These are phyloP conservation scores for Blastobasis lacticolella DNA, from an alignment of 2,888 invertebrate genomes.

Conservation along the genomic window DNA sequence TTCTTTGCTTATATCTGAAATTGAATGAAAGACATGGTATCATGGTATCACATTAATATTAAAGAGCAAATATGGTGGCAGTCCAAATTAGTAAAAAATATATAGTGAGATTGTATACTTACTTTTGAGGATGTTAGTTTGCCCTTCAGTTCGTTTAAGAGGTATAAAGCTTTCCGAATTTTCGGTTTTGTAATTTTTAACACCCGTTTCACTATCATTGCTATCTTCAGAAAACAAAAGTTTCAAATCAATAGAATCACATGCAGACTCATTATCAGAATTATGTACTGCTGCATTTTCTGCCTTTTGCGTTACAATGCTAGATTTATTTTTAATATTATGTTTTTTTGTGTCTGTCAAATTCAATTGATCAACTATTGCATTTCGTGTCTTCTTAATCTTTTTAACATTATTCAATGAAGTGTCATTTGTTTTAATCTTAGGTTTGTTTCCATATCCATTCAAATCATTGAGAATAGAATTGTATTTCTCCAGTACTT, in stretches of 20 bases:
- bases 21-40: not conserved
- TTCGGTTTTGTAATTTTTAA: conserved; percentile 9
- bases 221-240: conserved; percentile 58
- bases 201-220: conserved; percentile 29
- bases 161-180: conserved; percentile 35
- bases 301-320: not conserved
- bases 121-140: conserved; percentile 43
- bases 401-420: conserved; percentile 48
- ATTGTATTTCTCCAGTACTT: conserved; percentile 53
- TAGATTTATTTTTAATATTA: conserved; percentile 19
- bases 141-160: conserved; percentile 39
- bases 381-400: conserved; percentile 28
- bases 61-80: not conserved
- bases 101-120: conserved; percentile 12
- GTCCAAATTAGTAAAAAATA: not conserved
- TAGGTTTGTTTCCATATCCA: conserved; percentile 24
- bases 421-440: conserved; percentile 30
- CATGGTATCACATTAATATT: not conserved
- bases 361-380: conserved; percentile 52
- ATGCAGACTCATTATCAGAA: conserved; percentile 25
- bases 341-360: conserved; percentile 40
- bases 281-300: conserved; percentile 2
- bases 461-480: conserved; percentile 45
- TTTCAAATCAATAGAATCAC: conserved; percentile 51
- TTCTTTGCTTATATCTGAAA: not conserved